Base-by-base conservation (phyloP, 2,888 invertebrate species). In the Bombylius major region DNA sequence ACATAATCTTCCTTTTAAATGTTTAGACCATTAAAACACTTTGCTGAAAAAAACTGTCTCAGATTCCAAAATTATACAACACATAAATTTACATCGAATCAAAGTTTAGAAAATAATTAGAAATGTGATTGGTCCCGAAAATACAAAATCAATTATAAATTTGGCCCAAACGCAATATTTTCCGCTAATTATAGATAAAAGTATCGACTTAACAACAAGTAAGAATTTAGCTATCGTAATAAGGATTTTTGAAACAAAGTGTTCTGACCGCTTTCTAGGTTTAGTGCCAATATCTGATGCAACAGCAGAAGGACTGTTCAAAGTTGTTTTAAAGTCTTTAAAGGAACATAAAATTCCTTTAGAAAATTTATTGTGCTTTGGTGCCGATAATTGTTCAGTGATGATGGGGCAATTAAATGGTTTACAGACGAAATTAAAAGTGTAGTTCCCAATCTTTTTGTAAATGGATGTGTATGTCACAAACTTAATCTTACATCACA, bases 31-130 rank as follows among this genome's bases (percentile, higher is more conserved):
- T 42, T 42, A 54, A 33, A 54, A 51, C 33, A 13, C 12, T 14
- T 13, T 54, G 4, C 13, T 54, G 33, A 54, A 54, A 44, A 14
- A 36, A 33, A 45, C 45, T 48, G 53, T 48, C n/a, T 7, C 36
- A 8, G 56, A 56, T 31, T 56, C 56, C 11, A 42, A 53, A 46
- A 53, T 50, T 47, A 49, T 46, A 39, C 49, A 53, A 56, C 39
- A 56, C 48, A 33, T 49, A 9, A 9, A n/a, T 33, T 54, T 54
- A 34, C 51, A 51, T 50, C 11, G 51, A 33, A 44, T 50, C 13
- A 54, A 49, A 49, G 49, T 44, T 23, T 52, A 56, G 36, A 36
- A 49, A 53, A 53, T 56, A 14, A 33, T 52, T 12, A 51, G 36
- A 55, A 31, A 23, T 34, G 12, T 52, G 23, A 53, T 46, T 52